Base-by-base conservation (phyloP, 2,113 vertebrate species). In the Shinisaurus crocodilurus region DNA sequence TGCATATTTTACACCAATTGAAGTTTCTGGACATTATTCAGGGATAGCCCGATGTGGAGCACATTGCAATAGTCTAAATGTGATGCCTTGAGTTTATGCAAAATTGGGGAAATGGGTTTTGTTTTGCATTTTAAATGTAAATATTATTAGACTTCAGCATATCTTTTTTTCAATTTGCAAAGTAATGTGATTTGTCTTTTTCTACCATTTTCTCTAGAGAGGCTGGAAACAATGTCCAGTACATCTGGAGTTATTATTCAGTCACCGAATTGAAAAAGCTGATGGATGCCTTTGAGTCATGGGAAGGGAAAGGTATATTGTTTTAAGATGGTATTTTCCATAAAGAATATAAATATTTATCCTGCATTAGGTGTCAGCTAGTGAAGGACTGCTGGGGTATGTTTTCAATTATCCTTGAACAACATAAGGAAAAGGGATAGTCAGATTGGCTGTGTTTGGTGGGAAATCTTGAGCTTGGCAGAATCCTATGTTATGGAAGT, bases 211-310 rank as follows among this genome's bases (percentile, higher is more conserved):
- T 95, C 94, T 95, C 88, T 95, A 98, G 97, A 94, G 97, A 98
- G 95, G 97, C 97, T n/a, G 97, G 97, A 90, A 97, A 97, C 94
- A 98, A 97, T 2, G 50, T 97, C 69, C 97, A 98, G 2, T 98
- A 97, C 85, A 97, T 98, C 75, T 97, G 97, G 97, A 98, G 97
- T 93, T 98, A 97, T 91, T 98, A 97, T 88, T 97, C 97, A 60
- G 96, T 88, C 65, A 89, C 94, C 57, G 97, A 98, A 79, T 40
- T 98, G 95, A 97, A 96, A 94, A 96, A 95, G 92, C 96, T 97
- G 94, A 97, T 97, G 97, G 97, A 98, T 93, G 96, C 96, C 88
- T 98, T 98, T 0, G 87, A 96, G 45, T 85, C 94, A 82, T 97
- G 97, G 97, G 95, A 97, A 96, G 97, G 96, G 92, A 97, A 93